A percentile compares a stretch with the other conserved stretches of the same genome.
Evolutionary conservation across 2,888 invertebrate genomes (phyloP).

Genomic region (Drosophila limbata): DNA sequence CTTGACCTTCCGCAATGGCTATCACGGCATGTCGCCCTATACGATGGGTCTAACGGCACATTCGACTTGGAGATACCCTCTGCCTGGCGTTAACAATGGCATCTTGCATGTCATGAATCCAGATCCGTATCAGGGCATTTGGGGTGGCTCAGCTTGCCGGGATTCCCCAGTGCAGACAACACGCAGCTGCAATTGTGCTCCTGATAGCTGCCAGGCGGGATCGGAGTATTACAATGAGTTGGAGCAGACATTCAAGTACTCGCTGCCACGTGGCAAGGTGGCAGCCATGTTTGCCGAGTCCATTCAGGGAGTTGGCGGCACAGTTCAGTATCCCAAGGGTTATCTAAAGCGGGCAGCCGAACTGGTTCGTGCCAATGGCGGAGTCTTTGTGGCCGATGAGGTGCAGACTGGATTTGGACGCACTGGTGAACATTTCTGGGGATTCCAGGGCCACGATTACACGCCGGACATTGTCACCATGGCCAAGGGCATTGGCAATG

Average conservation of each 20-base stretch:
- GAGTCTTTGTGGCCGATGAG: conserved; percentile 96
- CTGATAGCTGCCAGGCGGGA: conserved; percentile 89
- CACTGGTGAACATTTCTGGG: conserved; percentile 98
- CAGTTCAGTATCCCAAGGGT: conserved; percentile 95
- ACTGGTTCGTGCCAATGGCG: conserved; percentile 92
- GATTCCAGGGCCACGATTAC: conserved; percentile 95
- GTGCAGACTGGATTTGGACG: conserved; percentile 99
- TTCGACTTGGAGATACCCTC: conserved; percentile 91
- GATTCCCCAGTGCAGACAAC: conserved; percentile 93
- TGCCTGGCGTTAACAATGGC: conserved; percentile 89
- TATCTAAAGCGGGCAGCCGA: conserved; percentile 93
- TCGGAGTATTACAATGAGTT: conserved; percentile 93
- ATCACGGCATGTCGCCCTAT: conserved; percentile 96
- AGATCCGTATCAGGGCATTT: conserved; percentile 95
- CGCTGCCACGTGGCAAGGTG: conserved; percentile 91
- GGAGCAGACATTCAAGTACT: conserved; percentile 90
- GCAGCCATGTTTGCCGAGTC: conserved; percentile 98
- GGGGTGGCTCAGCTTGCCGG: conserved; percentile 95
- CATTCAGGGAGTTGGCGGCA: conserved; percentile 98
- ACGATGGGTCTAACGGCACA: conserved; percentile 93
- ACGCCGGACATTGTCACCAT: conserved; percentile 97
- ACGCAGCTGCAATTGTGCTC: conserved; percentile 89
- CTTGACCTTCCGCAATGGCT: conserved; percentile 94
- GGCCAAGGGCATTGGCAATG: conserved; percentile 97
- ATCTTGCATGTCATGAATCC: conserved; percentile 96